Evolutionary conservation across 1,140 invertebrate genomes (phyloP), one percentile per base, ranked within the genome.

Genomic region (Antheraea pernyi): DNA sequence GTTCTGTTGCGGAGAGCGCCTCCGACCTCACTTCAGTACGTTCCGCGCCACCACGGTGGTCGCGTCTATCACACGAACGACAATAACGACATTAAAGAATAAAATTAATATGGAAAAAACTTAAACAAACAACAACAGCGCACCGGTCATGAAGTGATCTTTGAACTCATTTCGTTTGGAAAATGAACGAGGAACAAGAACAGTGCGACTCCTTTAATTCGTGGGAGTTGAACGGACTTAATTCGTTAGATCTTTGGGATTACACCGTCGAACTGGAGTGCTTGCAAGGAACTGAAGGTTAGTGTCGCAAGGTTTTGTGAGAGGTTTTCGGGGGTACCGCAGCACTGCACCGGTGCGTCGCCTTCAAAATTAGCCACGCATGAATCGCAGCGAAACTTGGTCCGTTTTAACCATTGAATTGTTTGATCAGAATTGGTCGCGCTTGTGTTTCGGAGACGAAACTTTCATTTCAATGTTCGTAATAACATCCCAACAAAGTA

Each of bases 241-340:
- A 95, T 80, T 96, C 96, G 4, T 86, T 97, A 83, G 96, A 97
- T 79, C 95, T 94, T 80, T 97, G 96, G 96, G 96, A 97, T 93
- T 97, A 97, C 84, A 95, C 95, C 19, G 95, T 97, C 71, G 96
- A 97, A 83, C 85, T 97, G 81, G 96, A 96, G 86, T 96, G 95
- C 88, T 93, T 97, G 76, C 94, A 95, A 83, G 94, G 95, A 76
- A 94, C 94, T 69, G 93, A 96, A 95, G 95, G 95, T 96, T 88
- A 84, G 85, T 89, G 77, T 79, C 75, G 81, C 83, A 88, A 89
- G 81, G 79, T 75, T 80, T 77, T 79, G 81, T 83, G 82, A 85
- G 83, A 81, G 83, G 80, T 75, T 63, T 61, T 65, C 69, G 62
- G 65, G 69, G 48, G n/a, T 58, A 72, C 19, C n/a, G n/a, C 4